Percentiles rank a stretch among this genome's conserved stretches.
These are phyloP conservation scores for Columba livia DNA, from an alignment of 2,113 vertebrate genomes.

Conservation along the genomic window DNA sequence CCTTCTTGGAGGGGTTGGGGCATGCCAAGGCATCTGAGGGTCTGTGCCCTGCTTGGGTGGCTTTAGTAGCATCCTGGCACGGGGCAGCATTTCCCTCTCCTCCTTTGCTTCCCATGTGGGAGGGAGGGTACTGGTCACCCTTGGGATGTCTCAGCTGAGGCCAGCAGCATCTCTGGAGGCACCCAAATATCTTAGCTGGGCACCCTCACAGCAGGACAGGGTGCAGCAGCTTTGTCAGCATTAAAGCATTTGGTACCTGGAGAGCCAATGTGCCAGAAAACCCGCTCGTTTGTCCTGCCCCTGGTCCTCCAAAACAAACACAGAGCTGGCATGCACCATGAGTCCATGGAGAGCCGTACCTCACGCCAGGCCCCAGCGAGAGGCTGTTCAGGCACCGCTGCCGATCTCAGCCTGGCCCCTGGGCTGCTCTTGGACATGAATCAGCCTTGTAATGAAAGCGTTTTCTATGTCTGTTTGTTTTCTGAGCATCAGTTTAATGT, in stretches of 20 bases:
- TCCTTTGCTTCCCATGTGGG: not conserved
- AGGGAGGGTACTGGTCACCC: not conserved
- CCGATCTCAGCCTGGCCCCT: not conserved
- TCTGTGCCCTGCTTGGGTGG: not conserved
- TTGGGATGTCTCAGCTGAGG: not conserved
- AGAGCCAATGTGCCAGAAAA: not conserved
- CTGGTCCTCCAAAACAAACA: not conserved
- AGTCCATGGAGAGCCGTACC: not conserved
- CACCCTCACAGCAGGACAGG: not conserved
- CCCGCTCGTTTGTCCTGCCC: not conserved
- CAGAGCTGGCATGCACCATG: not conserved
- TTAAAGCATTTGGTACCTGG: not conserved
- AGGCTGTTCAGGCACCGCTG: not conserved
- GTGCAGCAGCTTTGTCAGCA: not conserved
- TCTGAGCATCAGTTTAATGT: not conserved
- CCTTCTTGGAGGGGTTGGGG: not conserved
- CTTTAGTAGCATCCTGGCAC: not conserved
- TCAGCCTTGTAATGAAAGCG: constrained; percentile 14
- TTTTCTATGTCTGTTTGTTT: not conserved
- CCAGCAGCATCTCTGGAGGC: not conserved
- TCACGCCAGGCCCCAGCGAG: not conserved
- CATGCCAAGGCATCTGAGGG: not conserved
- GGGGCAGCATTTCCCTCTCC: not conserved
- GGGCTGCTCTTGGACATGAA: not conserved
- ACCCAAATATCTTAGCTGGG: not conserved